Conservation (phyloP, 1,140 invertebrate genomes). For the Idris sp. region DNA sequence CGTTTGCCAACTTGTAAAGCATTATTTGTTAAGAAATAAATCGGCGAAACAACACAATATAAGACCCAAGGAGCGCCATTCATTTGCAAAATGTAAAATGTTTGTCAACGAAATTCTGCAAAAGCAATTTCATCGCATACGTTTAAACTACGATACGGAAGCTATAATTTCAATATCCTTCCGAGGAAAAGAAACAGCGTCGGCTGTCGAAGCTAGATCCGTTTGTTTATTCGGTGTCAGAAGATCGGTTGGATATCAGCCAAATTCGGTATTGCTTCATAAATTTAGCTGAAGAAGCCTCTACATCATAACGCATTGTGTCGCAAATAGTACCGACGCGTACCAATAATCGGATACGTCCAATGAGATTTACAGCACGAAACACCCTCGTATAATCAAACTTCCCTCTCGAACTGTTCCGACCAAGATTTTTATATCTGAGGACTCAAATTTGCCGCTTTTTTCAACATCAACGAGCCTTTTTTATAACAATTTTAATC, state of each 20-base stretch:
- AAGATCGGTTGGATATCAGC: slow-evolving; percentile 67
- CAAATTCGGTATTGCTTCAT: slow-evolving; percentile 74
- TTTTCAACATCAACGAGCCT: too few relatives aligned
- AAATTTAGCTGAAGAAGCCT: slow-evolving; percentile 68
- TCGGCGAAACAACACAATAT: slow-evolving; percentile 4
- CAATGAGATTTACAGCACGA: slow-evolving; percentile 52
- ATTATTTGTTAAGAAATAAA: neutral
- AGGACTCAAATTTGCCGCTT: slow-evolving; percentile 32
- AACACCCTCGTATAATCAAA: slow-evolving; percentile 49
- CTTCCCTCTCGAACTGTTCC: slow-evolving; percentile 49
- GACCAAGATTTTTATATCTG: slow-evolving; percentile 17
- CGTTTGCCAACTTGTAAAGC: neutral
- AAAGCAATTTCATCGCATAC: slow-evolving; percentile 41
- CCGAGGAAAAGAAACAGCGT: slow-evolving; percentile 12
- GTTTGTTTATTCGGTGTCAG: slow-evolving; percentile 67
- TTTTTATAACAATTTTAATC: too few relatives aligned
- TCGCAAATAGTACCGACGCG: slow-evolving; percentile 67
- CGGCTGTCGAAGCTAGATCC: slow-evolving; percentile 20
- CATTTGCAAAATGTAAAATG: slow-evolving; percentile 48
- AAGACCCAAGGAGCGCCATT: too few relatives aligned
- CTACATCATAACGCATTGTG: slow-evolving; percentile 70
- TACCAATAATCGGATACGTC: slow-evolving; percentile 64
- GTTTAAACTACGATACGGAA: slow-evolving; percentile 39
- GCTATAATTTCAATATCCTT: slow-evolving; percentile 54
- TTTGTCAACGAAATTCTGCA: slow-evolving; percentile 5